Evolutionary conservation across 2,113 vertebrate species (phyloP).

Genomic region (Sturnus vulgaris): DNA sequence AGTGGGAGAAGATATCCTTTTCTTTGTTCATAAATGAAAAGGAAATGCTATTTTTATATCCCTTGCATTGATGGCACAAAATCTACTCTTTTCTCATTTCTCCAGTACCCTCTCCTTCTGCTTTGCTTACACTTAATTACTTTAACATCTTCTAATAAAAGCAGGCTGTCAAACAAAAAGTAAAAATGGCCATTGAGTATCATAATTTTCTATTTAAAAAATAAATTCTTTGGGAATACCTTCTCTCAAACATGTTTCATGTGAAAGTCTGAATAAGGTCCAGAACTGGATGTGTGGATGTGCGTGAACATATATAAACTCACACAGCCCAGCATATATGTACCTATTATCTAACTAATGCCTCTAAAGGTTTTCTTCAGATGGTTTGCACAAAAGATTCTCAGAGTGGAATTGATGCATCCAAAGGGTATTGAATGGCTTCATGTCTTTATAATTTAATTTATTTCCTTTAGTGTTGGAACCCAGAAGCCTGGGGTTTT

Average conservation of each 20-base stretch:
- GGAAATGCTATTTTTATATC: neutral
- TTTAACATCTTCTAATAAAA: neutral
- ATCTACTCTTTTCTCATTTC: neutral
- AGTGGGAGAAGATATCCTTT: neutral
- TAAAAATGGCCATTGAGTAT: neutral
- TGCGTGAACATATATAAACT: accelerated
- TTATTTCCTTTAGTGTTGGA: neutral
- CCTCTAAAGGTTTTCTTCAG: neutral
- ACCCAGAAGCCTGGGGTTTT: too few relatives aligned
- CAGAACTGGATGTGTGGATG: neutral
- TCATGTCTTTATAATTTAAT: neutral
- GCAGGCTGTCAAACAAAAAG: neutral
- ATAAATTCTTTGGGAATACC: neutral
- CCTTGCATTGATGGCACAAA: neutral
- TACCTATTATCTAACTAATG: neutral
- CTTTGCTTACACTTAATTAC: neutral
- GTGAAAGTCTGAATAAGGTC: neutral
- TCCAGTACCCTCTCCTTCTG: neutral
- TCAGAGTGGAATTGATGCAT: neutral
- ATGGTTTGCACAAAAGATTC: neutral
- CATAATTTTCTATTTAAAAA: neutral
- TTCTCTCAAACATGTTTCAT: neutral
- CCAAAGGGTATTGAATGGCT: neutral
- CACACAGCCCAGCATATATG: neutral
- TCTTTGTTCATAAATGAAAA: neutral